Evolutionary conservation across 2,888 invertebrate genomes (phyloP).

Genomic region (Formica aserva): DNA sequence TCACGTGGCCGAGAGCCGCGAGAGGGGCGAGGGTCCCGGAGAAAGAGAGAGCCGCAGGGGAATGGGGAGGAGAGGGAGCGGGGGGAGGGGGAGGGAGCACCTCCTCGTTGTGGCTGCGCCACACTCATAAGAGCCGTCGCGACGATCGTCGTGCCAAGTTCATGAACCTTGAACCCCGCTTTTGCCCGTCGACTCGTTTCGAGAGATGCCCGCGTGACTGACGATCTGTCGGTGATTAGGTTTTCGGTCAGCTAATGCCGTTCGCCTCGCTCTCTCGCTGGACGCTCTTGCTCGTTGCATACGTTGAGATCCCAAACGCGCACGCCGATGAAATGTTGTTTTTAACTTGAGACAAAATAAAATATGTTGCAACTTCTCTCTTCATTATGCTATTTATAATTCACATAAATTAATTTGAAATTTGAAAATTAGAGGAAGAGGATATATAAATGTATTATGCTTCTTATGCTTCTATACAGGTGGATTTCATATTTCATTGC

Average conservation of each 20-base stretch:
- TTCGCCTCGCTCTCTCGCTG: neutral
- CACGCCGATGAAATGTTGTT: neutral
- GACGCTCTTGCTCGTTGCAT: slow-evolving; percentile 5
- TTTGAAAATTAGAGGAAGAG: neutral
- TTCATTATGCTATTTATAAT: neutral
- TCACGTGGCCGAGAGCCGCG: slow-evolving; percentile 65
- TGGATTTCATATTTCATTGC: neutral
- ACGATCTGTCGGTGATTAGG: slow-evolving; percentile 70
- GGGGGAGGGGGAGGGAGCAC: neutral
- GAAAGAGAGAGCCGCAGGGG: slow-evolving; percentile 24
- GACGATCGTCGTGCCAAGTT: slow-evolving; percentile 83
- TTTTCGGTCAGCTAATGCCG: slow-evolving; percentile 61
- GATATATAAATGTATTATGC: neutral
- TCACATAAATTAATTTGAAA: neutral
- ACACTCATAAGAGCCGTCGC: slow-evolving; percentile 75
- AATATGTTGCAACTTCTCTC: neutral
- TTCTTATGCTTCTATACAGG: neutral
- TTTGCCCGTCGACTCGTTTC: slow-evolving; percentile 78
- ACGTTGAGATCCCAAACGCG: neutral
- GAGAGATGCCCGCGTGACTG: slow-evolving; percentile 75
- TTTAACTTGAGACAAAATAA: neutral
- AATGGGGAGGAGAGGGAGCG: neutral
- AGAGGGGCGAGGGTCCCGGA: neutral
- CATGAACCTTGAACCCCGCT: slow-evolving; percentile 83
- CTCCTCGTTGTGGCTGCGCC: slow-evolving; percentile 61